Conservation (phyloP, 2,113 vertebrate species). For the Crotalus viridis region DNA sequence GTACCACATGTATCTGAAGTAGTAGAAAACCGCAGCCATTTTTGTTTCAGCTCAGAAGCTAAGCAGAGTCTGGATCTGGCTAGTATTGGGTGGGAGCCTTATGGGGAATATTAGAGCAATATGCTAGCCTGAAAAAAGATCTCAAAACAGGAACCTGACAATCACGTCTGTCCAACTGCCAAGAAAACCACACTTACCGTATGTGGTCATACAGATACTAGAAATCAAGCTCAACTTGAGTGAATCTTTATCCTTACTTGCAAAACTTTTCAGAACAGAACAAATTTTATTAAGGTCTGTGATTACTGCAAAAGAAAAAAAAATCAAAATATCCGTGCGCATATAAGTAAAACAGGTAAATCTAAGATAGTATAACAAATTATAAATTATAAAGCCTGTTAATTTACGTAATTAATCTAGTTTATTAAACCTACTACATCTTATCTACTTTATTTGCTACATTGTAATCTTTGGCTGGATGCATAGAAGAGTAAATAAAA, state of each 20-base stretch:
- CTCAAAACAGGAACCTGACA: background rate
- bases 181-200: background rate
- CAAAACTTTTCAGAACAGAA: background rate
- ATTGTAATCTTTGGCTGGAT: background rate
- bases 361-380: background rate
- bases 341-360: background rate
- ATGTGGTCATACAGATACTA: background rate
- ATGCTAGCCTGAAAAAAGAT: background rate
- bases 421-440: background rate
- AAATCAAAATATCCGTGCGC: background rate
- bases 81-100: background rate
- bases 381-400: background rate
- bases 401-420: background rate
- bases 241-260: background rate
- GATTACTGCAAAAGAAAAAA: background rate
- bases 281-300: background rate
- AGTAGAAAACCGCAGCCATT: background rate
- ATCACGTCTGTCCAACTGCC: background rate
- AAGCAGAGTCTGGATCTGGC: background rate
- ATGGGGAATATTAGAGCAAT: background rate
- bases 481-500: background rate
- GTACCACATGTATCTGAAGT: background rate
- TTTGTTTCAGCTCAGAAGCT: background rate
- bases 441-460: background rate
- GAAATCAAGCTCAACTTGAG: background rate